Percentiles rank a stretch among this genome's conserved stretches.
These are phyloP conservation scores for Megaceryle torquata DNA, from an alignment of 2,113 vertebrate genomes.

Conservation along the genomic window DNA sequence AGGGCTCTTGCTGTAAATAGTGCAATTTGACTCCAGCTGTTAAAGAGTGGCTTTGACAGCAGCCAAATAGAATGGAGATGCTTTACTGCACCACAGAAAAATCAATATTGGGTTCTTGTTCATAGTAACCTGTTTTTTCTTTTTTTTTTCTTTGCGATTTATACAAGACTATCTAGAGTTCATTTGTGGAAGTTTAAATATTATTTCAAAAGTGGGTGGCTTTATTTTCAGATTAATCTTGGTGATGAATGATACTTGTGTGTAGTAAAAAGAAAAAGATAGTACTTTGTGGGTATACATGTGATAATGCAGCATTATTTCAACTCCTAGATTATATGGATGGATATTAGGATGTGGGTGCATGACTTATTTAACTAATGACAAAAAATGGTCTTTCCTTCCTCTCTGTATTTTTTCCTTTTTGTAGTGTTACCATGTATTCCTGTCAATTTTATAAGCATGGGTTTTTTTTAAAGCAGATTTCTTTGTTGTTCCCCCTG, in stretches of 20 bases:
- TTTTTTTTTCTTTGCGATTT: conserved; percentile 69
- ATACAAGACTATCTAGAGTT: conserved; percentile 74
- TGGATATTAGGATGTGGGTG: background rate
- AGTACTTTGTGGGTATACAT: background rate
- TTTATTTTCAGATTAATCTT: conserved; percentile 43
- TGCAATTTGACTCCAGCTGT: conserved; percentile 99
- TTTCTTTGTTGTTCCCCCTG: conserved; percentile 61
- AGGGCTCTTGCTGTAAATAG: conserved; percentile 94
- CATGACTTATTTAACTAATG: background rate
- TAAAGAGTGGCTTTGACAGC: conserved; percentile 96
- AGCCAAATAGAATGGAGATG: conserved; percentile 89
- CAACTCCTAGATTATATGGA: background rate
- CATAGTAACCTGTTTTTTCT: conserved; percentile 86
- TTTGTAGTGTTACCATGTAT: background rate
- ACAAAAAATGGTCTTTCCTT: background rate
- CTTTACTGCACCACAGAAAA: conserved; percentile 89
- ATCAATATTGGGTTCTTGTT: conserved; percentile 95
- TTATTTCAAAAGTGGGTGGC: conserved; percentile 52
- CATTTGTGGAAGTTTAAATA: conserved; percentile 72
- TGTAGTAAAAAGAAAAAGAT: background rate
- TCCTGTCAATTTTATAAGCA: background rate
- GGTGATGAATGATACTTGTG: background rate
- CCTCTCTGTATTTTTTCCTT: background rate
- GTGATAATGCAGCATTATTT: conserved; percentile 1
- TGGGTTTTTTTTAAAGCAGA: background rate